phyloP scores from a whole-genome alignment of 64 coral and sea anemone species.

The Pocillopora damicornis region DNA sequence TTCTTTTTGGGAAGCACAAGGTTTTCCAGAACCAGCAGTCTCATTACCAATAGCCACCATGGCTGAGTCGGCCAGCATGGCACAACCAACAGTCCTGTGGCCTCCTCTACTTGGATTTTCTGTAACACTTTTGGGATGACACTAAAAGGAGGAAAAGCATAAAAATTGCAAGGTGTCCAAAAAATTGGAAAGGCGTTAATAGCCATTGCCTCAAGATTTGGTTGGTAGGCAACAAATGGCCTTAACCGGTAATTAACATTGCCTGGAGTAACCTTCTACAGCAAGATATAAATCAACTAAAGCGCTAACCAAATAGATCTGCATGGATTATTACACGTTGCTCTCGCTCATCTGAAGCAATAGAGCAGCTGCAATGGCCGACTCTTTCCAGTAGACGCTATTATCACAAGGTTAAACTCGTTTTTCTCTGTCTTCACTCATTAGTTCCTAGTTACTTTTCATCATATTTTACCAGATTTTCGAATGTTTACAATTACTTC shows the following conservation, averaged over 20 bases:
- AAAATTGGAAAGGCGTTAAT: constrained; percentile 17
- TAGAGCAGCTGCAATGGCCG: constrained; percentile 16
- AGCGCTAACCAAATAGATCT: constrained; percentile 9
- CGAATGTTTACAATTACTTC: too few species aligned
- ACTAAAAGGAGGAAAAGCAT: constrained; percentile 43
- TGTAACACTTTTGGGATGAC: constrained; percentile 27
- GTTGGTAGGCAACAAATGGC: too few species aligned
- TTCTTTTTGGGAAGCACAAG: constrained; percentile 6
- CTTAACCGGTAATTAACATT: not conserved
- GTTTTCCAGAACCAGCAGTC: constrained; percentile 7
- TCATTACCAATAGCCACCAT: constrained; percentile 20
- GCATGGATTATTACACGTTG: constrained; percentile 13
- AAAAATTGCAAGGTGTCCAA: constrained; percentile 9
- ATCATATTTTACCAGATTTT: too few species aligned
- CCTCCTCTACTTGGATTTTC: constrained; percentile 19
- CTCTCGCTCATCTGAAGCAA: constrained; percentile 11
- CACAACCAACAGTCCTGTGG: constrained; percentile 34
- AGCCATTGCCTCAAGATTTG: too few species aligned
- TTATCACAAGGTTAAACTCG: constrained; percentile 11
- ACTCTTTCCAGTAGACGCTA: constrained; percentile 15
- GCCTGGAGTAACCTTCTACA: not conserved
- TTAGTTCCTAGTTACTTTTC: constrained; percentile 20
- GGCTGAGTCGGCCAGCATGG: constrained; percentile 34
- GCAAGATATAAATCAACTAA: not conserved
- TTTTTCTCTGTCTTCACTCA: constrained; percentile 10